Conservation (phyloP, 92 coral and sea anemone genomes). For the Parazoanthus atlanticus region DNA sequence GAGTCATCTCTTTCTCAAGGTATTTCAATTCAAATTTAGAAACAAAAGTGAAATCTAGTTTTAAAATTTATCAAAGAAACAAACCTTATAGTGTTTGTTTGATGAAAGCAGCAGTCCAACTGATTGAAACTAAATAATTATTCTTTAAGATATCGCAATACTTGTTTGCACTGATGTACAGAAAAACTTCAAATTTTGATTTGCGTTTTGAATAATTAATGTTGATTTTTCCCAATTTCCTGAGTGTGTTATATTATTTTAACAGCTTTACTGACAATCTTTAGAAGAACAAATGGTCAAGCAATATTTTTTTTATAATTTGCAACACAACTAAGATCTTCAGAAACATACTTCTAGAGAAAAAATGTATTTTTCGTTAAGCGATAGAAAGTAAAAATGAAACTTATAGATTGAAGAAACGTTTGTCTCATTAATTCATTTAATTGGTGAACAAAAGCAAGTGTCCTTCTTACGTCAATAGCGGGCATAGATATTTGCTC, state of each 20-base stretch:
- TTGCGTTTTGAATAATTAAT: constrained; percentile 2
- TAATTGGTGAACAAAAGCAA: neutral
- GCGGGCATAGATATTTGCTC: neutral
- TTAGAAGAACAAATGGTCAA: neutral
- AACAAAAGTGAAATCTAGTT: neutral
- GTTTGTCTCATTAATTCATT: neutral
- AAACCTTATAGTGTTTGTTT: neutral
- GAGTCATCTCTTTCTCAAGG: neutral
- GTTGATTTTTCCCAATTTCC: neutral
- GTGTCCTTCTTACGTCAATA: neutral
- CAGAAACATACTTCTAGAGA: neutral
- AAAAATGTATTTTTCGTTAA: neutral
- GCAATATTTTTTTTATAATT: neutral
- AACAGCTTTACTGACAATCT: neutral
- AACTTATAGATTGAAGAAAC: neutral
- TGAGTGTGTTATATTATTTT: neutral
- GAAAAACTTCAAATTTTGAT: constrained; percentile 14
- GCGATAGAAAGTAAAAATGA: neutral
- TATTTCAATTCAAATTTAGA: neutral
- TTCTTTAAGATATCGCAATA: neutral
- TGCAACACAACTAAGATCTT: neutral
- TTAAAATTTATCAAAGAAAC: neutral
- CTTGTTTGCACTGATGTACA: constrained; percentile 11
- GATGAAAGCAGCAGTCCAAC: neutral
- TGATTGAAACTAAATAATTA: neutral